Evolutionary conservation across 2,797 vertebrate genomes (phyloP).

Genomic region (Margarornis squamiger): DNA sequence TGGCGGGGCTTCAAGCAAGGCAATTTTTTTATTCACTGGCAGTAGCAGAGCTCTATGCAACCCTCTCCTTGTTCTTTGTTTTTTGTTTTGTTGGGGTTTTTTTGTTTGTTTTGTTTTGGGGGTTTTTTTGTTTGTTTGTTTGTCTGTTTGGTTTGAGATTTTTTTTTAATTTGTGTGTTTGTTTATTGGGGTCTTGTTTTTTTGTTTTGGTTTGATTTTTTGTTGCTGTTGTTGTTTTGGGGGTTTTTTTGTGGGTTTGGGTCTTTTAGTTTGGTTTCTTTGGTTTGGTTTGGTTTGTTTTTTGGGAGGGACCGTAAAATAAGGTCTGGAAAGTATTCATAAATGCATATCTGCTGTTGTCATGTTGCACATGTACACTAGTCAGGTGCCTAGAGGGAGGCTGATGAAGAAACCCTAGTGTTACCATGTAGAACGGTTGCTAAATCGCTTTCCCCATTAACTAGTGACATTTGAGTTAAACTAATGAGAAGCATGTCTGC

Average conservation of each 20-base stretch:
- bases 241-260: neutral
- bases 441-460: constrained; percentile 51
- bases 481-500: constrained; percentile 58
- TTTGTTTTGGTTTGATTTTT: too few species aligned
- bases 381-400: neutral
- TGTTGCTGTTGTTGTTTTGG: neutral
- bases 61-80: accelerated
- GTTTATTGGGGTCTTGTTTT: neutral
- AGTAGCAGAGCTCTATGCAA: neutral
- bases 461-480: constrained; percentile 61
- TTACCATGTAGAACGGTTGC: neutral
- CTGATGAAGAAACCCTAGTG: constrained; percentile 20
- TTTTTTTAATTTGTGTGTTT: too few species aligned
- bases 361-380: neutral
- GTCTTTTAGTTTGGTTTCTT: neutral
- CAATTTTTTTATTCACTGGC: neutral
- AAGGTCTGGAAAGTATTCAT: neutral
- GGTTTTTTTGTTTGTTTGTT: too few species aligned
- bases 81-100: neutral
- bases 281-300: neutral
- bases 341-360: neutral
- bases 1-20: neutral
- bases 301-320: neutral
- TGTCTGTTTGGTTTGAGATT: too few species aligned
- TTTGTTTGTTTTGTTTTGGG: neutral